Percentiles rank a stretch among this genome's conserved stretches.
phyloP scores from a whole-genome alignment of 2,888 invertebrate genomes.

The Sphinx pinastri region DNA sequence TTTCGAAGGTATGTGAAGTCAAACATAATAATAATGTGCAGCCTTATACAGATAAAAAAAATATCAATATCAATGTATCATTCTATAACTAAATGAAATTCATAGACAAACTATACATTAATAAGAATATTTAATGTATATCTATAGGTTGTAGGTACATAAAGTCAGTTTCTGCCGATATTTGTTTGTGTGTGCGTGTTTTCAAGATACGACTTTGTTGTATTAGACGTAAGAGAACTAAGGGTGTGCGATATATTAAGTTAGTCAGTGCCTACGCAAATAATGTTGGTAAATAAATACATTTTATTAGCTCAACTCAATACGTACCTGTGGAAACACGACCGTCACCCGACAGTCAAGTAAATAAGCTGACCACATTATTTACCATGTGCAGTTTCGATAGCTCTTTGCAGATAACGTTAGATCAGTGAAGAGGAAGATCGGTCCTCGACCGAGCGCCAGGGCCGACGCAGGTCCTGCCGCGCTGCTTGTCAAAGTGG shows the following conservation, averaged over 20 bases:
- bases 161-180: too few relatives aligned
- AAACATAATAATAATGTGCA: too few relatives aligned
- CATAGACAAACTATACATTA: too few relatives aligned
- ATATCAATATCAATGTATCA: too few relatives aligned
- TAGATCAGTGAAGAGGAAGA: conserved; percentile 76
- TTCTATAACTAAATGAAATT: too few relatives aligned
- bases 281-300: conserved; percentile 28
- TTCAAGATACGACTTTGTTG: too few relatives aligned
- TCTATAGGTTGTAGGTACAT: too few relatives aligned
- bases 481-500: conserved; percentile 80
- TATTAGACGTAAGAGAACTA: too few relatives aligned
- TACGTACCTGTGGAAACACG: conserved; percentile 42
- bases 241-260: not conserved
- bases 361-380: conserved; percentile 64
- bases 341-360: conserved; percentile 39
- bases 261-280: not conserved
- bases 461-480: conserved; percentile 57
- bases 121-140: too few relatives aligned
- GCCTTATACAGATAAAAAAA: too few relatives aligned
- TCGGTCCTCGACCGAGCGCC: conserved; percentile 56
- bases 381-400: conserved; percentile 66
- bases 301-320: conserved; percentile 43
- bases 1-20: too few relatives aligned
- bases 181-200: too few relatives aligned
- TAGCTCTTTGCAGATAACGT: conserved; percentile 70